These are phyloP conservation scores for Monomorium pharaonis DNA, from an alignment of 1,140 invertebrate genomes.

Conservation along the genomic window DNA sequence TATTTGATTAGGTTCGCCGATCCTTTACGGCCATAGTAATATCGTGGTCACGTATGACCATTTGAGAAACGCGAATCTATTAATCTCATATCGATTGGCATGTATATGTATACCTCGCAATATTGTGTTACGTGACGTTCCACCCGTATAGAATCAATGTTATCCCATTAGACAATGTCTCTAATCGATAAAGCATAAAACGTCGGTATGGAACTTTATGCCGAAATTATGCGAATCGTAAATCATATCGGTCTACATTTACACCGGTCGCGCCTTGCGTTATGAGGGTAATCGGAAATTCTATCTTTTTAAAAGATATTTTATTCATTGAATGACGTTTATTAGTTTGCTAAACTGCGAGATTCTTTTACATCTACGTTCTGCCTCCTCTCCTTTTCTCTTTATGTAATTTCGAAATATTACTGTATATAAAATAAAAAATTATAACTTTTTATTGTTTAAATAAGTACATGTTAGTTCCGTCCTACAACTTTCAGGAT, in stretches of 20 bases:
- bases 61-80: conserved; percentile 67
- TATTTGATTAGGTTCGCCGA: conserved; percentile 50
- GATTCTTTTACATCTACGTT: background rate
- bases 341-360: background rate
- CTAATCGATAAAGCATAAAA: background rate
- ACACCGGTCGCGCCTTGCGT: background rate
- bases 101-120: background rate
- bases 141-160: conserved; percentile 15
- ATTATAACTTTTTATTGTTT: background rate
- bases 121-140: conserved; percentile 49
- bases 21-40: conserved; percentile 61
- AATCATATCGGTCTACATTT: background rate
- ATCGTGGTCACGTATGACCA: conserved; percentile 43
- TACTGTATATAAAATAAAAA: background rate
- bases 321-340: background rate
- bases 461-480: background rate
- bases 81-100: conserved; percentile 65
- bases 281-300: background rate
- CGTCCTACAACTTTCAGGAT: background rate
- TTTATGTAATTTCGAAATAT: background rate
- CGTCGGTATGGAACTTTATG: background rate
- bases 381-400: background rate
- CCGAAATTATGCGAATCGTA: background rate
- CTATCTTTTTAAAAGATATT: background rate
- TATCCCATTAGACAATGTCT: conserved; percentile 28